Evolutionary conservation across 2,888 invertebrate species (phyloP).

Genomic region (Aphodius granarius): DNA sequence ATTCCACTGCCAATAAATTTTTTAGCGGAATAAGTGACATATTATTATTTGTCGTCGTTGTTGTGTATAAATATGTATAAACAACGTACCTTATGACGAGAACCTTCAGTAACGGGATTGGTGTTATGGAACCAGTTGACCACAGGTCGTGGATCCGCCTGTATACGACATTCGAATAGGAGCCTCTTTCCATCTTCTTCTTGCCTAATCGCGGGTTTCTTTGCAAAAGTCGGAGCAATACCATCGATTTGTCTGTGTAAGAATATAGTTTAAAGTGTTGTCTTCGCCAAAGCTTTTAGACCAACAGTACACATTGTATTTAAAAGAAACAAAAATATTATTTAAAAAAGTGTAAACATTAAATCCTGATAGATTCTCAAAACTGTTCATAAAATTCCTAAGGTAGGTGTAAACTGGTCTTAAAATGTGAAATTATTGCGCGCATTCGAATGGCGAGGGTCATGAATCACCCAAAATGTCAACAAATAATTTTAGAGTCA

Average conservation of each 20-base stretch:
- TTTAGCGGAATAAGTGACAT: constrained; percentile 31
- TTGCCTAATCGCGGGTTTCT: constrained; percentile 96
- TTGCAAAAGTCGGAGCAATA: constrained; percentile 95
- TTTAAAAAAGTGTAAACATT: neutral
- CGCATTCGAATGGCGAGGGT: neutral
- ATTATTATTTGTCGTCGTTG: neutral
- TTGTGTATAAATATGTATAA: neutral
- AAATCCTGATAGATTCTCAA: neutral
- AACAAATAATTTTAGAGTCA: constrained; percentile 10
- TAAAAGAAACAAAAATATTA: neutral
- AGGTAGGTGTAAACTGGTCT: neutral
- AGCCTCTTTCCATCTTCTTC: constrained; percentile 94
- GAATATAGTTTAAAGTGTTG: neutral
- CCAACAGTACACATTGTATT: neutral
- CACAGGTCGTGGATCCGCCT: constrained; percentile 87
- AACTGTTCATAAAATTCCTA: neutral
- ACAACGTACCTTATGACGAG: constrained; percentile 78
- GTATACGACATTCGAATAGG: constrained; percentile 92
- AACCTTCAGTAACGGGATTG: constrained; percentile 74
- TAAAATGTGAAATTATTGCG: neutral
- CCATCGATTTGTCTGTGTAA: constrained; percentile 90
- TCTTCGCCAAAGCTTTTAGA: constrained; percentile 4
- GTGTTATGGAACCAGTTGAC: constrained; percentile 92
- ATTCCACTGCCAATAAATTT: constrained; percentile 34
- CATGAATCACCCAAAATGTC: constrained; percentile 22